These are phyloP conservation scores for Rhorus exstirpatorius DNA, from an alignment of 2,888 invertebrate genomes.

Conservation along the genomic window DNA sequence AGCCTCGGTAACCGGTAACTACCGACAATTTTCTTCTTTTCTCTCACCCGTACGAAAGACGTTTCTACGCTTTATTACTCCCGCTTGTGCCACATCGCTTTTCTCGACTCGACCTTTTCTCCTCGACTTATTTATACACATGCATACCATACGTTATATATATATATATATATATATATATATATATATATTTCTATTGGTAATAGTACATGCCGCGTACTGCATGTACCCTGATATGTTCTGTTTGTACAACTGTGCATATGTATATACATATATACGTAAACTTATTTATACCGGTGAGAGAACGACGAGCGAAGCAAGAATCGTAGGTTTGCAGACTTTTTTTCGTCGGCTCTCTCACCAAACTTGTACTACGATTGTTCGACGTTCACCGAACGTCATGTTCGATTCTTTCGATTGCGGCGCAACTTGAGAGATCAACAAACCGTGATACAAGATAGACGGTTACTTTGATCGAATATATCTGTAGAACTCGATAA, in stretches of 20 bases:
- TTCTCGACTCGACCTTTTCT: slow-evolving; percentile 46
- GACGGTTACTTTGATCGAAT: slow-evolving; percentile 59
- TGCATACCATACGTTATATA: background rate
- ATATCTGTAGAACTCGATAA: slow-evolving; percentile 59
- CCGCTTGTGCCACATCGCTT: slow-evolving; percentile 63
- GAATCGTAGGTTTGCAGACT: slow-evolving; percentile 54
- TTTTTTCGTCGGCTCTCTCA: slow-evolving; percentile 27
- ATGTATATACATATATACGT: background rate
- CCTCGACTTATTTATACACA: slow-evolving; percentile 3
- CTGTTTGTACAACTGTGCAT: slow-evolving; percentile 19
- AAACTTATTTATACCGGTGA: slow-evolving; percentile 1
- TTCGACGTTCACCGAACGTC: slow-evolving; percentile 55
- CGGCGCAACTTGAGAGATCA: slow-evolving; percentile 43
- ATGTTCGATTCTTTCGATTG: slow-evolving; percentile 48
- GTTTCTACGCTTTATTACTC: slow-evolving; percentile 69
- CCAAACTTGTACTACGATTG: slow-evolving; percentile 35
- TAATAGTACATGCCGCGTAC: slow-evolving; percentile 28
- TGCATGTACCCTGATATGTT: slow-evolving; percentile 13
- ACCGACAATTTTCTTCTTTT: slow-evolving; percentile 66
- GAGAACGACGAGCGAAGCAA: slow-evolving; percentile 22
- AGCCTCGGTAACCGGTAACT: slow-evolving; percentile 57
- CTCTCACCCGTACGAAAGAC: slow-evolving; percentile 56
- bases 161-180: background rate
- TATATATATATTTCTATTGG: background rate
- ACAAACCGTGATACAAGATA: slow-evolving; percentile 49